Evolutionary conservation across 2,888 invertebrate genomes (phyloP).

Genomic region (Thera obeliscata): DNA sequence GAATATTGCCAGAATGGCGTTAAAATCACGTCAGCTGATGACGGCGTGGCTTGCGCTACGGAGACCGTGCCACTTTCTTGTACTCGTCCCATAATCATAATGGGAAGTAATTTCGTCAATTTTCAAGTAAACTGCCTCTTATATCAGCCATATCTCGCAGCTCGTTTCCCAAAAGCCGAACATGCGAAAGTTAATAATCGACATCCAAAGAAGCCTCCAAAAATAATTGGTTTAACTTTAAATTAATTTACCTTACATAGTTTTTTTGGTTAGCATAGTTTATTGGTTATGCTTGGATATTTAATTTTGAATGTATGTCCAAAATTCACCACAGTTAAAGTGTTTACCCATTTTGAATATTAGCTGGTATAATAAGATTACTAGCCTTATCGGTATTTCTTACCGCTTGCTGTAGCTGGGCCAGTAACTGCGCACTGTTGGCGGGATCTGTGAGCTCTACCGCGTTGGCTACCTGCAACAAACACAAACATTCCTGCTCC

Average conservation of each 20-base stretch:
- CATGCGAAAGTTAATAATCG: slow-evolving; percentile 60
- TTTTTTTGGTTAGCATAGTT: slow-evolving; percentile 4
- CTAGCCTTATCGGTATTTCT: slow-evolving; percentile 43
- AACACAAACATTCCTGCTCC: slow-evolving; percentile 56
- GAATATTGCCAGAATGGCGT: slow-evolving; percentile 61
- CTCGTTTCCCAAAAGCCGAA: slow-evolving; percentile 55
- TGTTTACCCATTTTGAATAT: too few relatives aligned
- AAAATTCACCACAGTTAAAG: too few relatives aligned
- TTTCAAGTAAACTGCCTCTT: slow-evolving; percentile 65
- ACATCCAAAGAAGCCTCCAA: slow-evolving; percentile 53
- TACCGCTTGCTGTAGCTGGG: slow-evolving; percentile 71
- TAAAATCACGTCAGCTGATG: slow-evolving; percentile 59
- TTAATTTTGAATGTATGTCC: too few relatives aligned
- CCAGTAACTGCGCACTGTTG: slow-evolving; percentile 69
- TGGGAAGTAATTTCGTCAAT: slow-evolving; percentile 75
- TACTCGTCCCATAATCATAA: slow-evolving; percentile 72
- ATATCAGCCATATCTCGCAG: slow-evolving; percentile 66
- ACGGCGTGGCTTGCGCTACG: slow-evolving; percentile 54
- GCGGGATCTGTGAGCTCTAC: slow-evolving; percentile 72
- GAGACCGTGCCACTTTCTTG: slow-evolving; percentile 68
- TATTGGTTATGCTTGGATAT: neutral
- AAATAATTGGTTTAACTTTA: slow-evolving; percentile 44
- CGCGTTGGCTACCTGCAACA: slow-evolving; percentile 76
- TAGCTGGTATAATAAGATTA: neutral
- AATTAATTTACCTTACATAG: slow-evolving; percentile 56